Percentiles rank a stretch among this genome's conserved stretches.
phyloP scores from a whole-genome alignment of 2,797 vertebrate species.

The Muraenolepis orangiensis region DNA sequence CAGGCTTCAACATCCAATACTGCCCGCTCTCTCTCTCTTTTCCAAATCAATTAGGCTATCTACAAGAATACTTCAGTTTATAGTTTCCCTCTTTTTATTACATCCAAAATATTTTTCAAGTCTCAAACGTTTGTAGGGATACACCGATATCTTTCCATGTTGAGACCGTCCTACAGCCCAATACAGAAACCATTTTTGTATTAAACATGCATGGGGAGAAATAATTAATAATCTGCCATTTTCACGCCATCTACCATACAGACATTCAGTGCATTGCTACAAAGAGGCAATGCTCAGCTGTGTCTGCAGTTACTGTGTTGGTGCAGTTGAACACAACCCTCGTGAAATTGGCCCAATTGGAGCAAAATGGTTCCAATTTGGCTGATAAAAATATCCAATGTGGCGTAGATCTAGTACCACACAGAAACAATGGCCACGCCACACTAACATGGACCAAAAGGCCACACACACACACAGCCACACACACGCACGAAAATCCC shows the following conservation, averaged over 20 bases:
- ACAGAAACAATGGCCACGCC: not conserved
- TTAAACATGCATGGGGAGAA: too few relatives aligned
- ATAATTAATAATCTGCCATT: too few relatives aligned
- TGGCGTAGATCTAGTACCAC: not conserved
- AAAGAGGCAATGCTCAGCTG: too few relatives aligned
- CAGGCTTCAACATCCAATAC: not conserved
- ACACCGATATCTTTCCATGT: not conserved
- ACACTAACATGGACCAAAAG: too few relatives aligned
- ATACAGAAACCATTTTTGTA: too few relatives aligned
- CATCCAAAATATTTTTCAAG: not conserved
- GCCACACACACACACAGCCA: not conserved
- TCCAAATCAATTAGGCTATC: not conserved
- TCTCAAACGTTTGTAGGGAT: not conserved
- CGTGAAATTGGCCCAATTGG: not conserved
- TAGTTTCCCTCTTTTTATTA: too few relatives aligned
- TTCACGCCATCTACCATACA: not conserved
- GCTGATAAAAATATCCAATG: not conserved
- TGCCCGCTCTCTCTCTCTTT: not conserved
- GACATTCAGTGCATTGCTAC: not conserved
- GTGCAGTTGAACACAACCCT: too few relatives aligned
- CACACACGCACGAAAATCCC: not conserved
- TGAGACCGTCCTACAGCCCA: too few relatives aligned
- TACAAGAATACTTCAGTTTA: not conserved
- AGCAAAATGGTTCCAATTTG: not conserved
- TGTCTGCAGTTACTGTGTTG: too few relatives aligned